Evolutionary conservation across 1,140 invertebrate genomes (phyloP).

Genomic region (Callitettix versicolor): DNA sequence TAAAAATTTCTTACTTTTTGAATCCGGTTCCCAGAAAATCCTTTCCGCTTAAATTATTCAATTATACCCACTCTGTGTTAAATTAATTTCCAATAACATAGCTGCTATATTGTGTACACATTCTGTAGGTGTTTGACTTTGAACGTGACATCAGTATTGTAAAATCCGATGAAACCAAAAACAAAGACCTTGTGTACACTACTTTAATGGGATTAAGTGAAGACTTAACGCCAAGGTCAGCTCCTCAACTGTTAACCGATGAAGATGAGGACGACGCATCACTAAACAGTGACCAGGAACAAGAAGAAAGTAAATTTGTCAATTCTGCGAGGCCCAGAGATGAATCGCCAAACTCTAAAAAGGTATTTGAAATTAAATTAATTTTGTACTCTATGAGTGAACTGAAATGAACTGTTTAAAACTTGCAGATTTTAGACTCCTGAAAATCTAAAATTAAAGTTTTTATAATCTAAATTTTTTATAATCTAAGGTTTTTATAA

Average conservation of each 20-base stretch:
- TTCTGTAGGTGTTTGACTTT: constrained; percentile 78
- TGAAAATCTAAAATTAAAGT: not conserved
- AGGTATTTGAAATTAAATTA: constrained; percentile 36
- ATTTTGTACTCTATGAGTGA: constrained; percentile 3
- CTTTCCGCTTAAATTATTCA: no score
- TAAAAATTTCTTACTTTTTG: no score
- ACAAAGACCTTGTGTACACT: constrained; percentile 62
- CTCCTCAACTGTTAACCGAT: constrained; percentile 34
- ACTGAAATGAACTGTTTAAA: constrained; percentile 3
- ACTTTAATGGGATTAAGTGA: constrained; percentile 73
- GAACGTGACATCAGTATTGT: constrained; percentile 78
- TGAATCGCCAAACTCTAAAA: constrained; percentile 80
- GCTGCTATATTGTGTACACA: no score
- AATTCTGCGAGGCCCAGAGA: constrained; percentile 63
- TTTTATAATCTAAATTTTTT: not conserved
- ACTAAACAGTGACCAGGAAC: constrained; percentile 36
- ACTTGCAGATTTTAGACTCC: not conserved
- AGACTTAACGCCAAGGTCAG: constrained; percentile 55
- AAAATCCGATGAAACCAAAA: constrained; percentile 54
- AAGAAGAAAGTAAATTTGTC: constrained; percentile 47
- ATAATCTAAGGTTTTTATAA: not conserved
- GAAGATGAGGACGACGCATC: constrained; percentile 33
- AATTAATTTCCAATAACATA: no score
- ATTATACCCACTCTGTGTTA: no score
- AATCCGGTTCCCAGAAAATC: no score